These are phyloP conservation scores for Cephus pulcher DNA, from an alignment of 2,888 invertebrate species.

Conservation along the genomic window DNA sequence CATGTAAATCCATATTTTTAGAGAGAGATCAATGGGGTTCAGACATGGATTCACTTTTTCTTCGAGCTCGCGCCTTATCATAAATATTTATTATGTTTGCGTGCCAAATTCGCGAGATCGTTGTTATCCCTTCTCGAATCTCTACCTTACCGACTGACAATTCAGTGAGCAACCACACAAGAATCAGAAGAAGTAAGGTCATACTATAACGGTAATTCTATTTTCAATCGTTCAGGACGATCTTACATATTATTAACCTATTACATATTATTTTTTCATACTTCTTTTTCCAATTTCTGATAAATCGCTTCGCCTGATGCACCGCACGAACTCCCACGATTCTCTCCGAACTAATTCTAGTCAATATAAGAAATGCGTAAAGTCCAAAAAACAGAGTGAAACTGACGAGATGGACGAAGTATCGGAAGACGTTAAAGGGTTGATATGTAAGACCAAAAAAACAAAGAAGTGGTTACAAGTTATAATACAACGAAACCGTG, in stretches of 20 bases:
- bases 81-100: not conserved
- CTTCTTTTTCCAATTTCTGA: no score
- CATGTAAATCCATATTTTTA: constrained; percentile 14
- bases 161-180: not conserved
- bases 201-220: no score
- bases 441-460: not conserved
- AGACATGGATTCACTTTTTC: constrained; percentile 9
- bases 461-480: constrained; percentile 14
- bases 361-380: not conserved
- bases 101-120: not conserved
- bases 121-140: not conserved
- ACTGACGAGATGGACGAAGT: not conserved
- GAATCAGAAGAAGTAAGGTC: no score
- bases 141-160: not conserved
- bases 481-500: constrained; percentile 40
- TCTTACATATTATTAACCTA: no score
- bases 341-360: constrained; percentile 2
- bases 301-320: not conserved
- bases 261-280: no score
- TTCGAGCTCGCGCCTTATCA: constrained; percentile 5
- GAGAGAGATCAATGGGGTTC: not conserved
- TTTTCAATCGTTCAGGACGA: no score
- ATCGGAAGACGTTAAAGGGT: not conserved
- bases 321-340: not conserved
- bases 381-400: not conserved